Evolutionary conservation across 2,888 invertebrate species (phyloP), one percentile per base, ranked within the genome.

Genomic region (Mantis religiosa): DNA sequence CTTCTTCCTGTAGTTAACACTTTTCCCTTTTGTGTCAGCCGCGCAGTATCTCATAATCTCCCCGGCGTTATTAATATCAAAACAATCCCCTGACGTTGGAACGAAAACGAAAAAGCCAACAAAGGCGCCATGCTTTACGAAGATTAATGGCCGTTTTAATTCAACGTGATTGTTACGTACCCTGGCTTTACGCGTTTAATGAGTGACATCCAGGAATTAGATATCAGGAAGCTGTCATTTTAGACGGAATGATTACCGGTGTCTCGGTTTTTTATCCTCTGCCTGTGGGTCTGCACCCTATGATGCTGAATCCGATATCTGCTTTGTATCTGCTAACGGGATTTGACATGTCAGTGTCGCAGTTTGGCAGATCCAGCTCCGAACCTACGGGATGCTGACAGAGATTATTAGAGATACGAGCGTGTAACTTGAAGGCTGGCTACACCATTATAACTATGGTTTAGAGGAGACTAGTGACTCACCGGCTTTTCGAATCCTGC

Each of bases 61-160:
- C 88, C 85, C 89, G 82, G 86, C 85, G 88, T 89, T 90, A 90
- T 90, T 90, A 90, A 90, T 90, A 90, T 89, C 88, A 90, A 89
- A 89, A 89, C 89, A 90, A 90, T 90, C 89, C 88, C 89, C 90
- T 88, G 88, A 71, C 87, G 85, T 85, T 89, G 87, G 54, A 71
- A 71, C 54, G 20, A 71, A 71, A 71, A 71, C 54, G 54, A 89
- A 89, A 89, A 90, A 89, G 89, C 90, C 88, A 90, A 90, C 89
- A 90, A 90, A 90, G 89, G 88, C 88, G 90, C 88, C 89, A 28
- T 71, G 54, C 88, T 41, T 85, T 87, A 89, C 85, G 84, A 90
- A 90, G 90, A 90, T 90, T 90, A 90, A 90, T 90, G 88, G 85
- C 34, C n/a, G 54, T 71, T 71, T 71, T 71, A 71, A 71, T 71